Percentiles rank a stretch among this genome's conserved stretches.
These are phyloP conservation scores for Grammomys dolichurus DNA, from an alignment of 2,113 vertebrate species.

Conservation along the genomic window DNA sequence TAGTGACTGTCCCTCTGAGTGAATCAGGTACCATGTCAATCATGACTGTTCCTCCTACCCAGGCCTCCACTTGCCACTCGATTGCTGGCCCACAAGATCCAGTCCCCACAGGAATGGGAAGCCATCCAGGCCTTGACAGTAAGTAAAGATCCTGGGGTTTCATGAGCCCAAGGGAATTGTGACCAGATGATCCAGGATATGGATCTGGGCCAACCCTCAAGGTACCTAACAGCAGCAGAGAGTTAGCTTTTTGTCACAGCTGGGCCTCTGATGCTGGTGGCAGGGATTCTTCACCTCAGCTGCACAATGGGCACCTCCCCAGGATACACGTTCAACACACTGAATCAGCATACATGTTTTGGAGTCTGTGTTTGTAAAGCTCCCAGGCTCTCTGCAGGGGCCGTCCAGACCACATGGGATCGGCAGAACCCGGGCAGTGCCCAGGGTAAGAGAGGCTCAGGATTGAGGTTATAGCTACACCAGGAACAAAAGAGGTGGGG, in stretches of 20 bases:
- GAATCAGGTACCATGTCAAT: neutral
- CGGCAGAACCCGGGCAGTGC: neutral
- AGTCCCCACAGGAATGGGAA: constrained; percentile 99
- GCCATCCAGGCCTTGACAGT: constrained; percentile 97
- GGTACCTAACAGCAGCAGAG: neutral
- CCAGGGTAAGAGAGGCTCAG: neutral
- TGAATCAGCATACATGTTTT: neutral
- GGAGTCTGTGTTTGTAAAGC: neutral
- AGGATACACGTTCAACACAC: neutral
- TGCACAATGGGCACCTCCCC: neutral
- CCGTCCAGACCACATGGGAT: neutral
- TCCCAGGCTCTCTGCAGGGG: neutral
- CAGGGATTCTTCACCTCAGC: neutral
- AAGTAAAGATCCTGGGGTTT: constrained; percentile 70
- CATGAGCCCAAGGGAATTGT: neutral
- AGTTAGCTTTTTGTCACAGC: neutral
- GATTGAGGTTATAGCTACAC: neutral
- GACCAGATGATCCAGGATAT: neutral
- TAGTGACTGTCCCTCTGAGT: neutral
- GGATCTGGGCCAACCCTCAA: neutral
- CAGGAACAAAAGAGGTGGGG: neutral
- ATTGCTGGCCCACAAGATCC: constrained; percentile 98
- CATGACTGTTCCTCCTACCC: constrained; percentile 16
- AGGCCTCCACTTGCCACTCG: constrained; percentile 97
- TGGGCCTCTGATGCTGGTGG: neutral